Evolutionary conservation across 2,113 vertebrate species (phyloP).

Genomic region (Nothobranchius kuhntae): DNA sequence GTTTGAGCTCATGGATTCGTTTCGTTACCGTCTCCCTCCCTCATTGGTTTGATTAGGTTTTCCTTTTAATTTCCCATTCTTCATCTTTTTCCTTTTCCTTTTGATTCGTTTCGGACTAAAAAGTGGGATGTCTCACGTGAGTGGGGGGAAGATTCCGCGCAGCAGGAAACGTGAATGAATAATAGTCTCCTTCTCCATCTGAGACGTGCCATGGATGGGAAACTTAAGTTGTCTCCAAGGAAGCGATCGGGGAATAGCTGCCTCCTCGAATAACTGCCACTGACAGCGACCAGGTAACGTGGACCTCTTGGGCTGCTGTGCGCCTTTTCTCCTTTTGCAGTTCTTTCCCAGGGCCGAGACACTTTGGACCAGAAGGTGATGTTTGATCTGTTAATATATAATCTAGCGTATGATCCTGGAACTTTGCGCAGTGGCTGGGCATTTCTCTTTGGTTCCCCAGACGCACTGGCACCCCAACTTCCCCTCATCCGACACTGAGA

Average conservation of each 20-base stretch:
- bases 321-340: background rate
- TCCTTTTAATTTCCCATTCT: constrained; percentile 6
- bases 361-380: background rate
- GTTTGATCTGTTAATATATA: constrained; percentile 16
- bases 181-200: constrained; percentile 70
- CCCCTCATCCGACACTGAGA: constrained; percentile 1
- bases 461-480: background rate
- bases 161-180: constrained; percentile 71
- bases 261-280: constrained; percentile 80
- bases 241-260: constrained; percentile 78
- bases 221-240: constrained; percentile 82
- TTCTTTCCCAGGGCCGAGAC: constrained; percentile 6
- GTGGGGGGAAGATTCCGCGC: constrained; percentile 67
- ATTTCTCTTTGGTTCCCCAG: too few relatives aligned
- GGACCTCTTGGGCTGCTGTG: constrained; percentile 1
- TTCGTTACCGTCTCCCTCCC: constrained; percentile 18
- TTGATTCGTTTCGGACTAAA: constrained; percentile 37
- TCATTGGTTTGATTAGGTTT: constrained; percentile 24
- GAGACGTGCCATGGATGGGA: constrained; percentile 83
- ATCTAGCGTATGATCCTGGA: constrained; percentile 50
- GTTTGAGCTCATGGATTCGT: constrained; percentile 63
- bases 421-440: constrained; percentile 76
- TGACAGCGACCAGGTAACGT: constrained; percentile 82
- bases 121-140: constrained; percentile 69
- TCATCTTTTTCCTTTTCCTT: background rate